Evolutionary conservation across 2,888 invertebrate genomes (phyloP), one percentile per base, ranked within the genome.

Genomic region (Parelbella ahira): DNA sequence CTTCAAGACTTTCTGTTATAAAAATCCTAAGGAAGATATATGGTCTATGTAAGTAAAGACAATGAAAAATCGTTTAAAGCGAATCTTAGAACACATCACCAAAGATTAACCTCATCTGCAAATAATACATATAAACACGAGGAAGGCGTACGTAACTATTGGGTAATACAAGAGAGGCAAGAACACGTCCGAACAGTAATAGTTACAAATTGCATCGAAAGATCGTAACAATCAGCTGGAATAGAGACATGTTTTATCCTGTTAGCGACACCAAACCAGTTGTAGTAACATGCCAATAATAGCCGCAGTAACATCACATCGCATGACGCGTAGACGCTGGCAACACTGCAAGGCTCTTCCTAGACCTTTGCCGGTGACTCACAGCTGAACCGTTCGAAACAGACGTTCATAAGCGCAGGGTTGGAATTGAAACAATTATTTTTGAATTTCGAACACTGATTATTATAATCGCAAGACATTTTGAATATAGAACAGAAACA

Each of bases 271-370:
- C 19, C 39, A 38, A 47, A 44, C 51, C 51, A 45, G 49, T 45
- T 53, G 55, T 49, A 49, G 51, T 49, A 47, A 29, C 20, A 37
- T 41, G 44, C 57, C 57, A 56, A 53, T 54, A 60, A 60, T 54
- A 63, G 56, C 49, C 8, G 34, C 32, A 43, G 47, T n/a, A n/a
- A n/a, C n/a, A n/a, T 42, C 48, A 50, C 50, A 49, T 29, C 50
- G 49, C 48, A 38, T 45, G 54, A 46, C 48, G 48, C 48, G 21
- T 21, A 9, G 27, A 32, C 39, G 30, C 38, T 42, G 44, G 44
- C 38, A 36, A 25, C 21, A 44, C 32, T 24, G 48, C 64, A 63
- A 63, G 63, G 63, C 51, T 60, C 63, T 65, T 64, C 64, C 64
- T 57, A 60, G 52, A 52, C 56, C 51, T 48, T 54, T 50, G 45